phyloP scores from a whole-genome alignment of 2,888 invertebrate genomes.

The Dinocampus coccinellae region DNA sequence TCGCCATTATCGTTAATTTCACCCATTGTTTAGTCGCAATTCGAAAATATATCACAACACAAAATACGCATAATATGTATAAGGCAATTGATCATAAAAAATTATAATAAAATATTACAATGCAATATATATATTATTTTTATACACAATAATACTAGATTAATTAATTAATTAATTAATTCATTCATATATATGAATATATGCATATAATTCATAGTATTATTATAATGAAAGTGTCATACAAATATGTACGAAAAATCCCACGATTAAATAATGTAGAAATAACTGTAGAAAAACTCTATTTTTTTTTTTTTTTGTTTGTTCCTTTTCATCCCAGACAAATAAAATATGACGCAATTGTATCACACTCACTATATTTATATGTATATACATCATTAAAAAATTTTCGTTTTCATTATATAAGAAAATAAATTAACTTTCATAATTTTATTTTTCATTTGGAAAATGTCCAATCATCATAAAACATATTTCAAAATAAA shows the following conservation, averaged over 20 bases:
- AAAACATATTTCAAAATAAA: no score
- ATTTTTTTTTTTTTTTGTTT: no score
- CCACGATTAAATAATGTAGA: neutral
- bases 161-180: no score
- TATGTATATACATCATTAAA: neutral
- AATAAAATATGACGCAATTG: neutral
- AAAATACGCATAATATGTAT: neutral
- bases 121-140: neutral
- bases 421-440: neutral
- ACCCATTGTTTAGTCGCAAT: neutral
- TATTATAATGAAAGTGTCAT: neutral
- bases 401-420: neutral
- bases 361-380: neutral
- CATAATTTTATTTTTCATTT: neutral
- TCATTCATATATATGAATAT: neutral
- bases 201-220: neutral
- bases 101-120: neutral
- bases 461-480: no score
- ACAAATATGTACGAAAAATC: neutral
- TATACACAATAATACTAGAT: no score
- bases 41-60: neutral
- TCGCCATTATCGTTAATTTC: slow-evolving; percentile 59
- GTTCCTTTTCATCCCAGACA: no score
- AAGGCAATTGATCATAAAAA: no score
- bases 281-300: neutral